phyloP scores from a whole-genome alignment of 1,140 invertebrate species.

The Zaprionus capensis region DNA sequence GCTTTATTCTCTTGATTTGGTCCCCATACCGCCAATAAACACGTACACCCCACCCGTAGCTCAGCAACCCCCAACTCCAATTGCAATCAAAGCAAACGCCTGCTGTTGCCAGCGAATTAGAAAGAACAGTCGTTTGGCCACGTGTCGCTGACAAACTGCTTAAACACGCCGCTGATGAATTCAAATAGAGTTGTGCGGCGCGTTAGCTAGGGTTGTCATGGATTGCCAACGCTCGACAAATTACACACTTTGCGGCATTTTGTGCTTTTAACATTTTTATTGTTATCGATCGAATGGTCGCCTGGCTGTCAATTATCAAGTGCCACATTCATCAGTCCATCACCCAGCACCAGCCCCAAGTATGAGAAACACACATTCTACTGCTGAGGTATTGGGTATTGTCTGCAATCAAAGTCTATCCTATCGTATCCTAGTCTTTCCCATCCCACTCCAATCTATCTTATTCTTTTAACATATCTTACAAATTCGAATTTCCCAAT shows the following conservation, averaged over 20 bases:
- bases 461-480: no score
- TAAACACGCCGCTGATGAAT: constrained; percentile 79
- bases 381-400: background rate
- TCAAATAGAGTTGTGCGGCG: constrained; percentile 54
- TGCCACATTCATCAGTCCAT: constrained; percentile 40
- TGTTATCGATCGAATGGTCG: constrained; percentile 74
- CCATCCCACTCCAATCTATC: no score
- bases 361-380: background rate
- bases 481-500: background rate
- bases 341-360: background rate
- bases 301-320: constrained; percentile 76
- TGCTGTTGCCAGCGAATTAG: constrained; percentile 74
- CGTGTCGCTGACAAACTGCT: constrained; percentile 81
- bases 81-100: constrained; percentile 53
- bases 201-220: constrained; percentile 30
- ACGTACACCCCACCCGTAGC: no score
- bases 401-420: no score
- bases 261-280: constrained; percentile 80
- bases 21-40: no score
- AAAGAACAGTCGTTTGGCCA: constrained; percentile 67
- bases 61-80: background rate
- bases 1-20: background rate
- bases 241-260: constrained; percentile 82
- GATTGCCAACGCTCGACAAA: constrained; percentile 45
- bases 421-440: no score